phyloP scores from a whole-genome alignment of 2,113 vertebrate genomes.

The Nothocercus nigrocapillus region DNA sequence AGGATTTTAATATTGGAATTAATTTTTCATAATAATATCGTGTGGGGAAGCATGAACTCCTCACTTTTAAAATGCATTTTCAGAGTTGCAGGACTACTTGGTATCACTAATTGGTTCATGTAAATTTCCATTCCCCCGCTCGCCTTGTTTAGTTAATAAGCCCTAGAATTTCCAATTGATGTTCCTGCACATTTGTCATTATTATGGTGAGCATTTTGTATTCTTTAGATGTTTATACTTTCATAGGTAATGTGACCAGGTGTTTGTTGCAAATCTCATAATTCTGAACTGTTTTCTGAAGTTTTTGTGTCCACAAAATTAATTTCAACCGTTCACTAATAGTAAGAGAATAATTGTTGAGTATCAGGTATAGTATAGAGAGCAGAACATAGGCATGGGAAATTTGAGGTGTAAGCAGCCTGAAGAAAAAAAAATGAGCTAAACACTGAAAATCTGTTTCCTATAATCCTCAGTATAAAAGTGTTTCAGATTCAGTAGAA shows the following conservation, averaged over 20 bases:
- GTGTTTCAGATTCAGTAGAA: neutral
- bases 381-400: neutral
- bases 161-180: slow-evolving; percentile 67
- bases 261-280: slow-evolving; percentile 38
- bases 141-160: slow-evolving; percentile 72
- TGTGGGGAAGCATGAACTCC: slow-evolving; percentile 70
- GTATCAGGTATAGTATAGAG: neutral
- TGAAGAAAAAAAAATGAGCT: neutral
- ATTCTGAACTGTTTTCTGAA: slow-evolving; percentile 57
- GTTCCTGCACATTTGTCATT: slow-evolving; percentile 61
- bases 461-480: neutral
- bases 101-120: slow-evolving; percentile 74
- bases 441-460: neutral
- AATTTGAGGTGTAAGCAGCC: neutral
- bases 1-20: slow-evolving; percentile 71
- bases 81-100: slow-evolving; percentile 65
- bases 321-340: slow-evolving; percentile 56
- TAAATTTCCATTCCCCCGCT: slow-evolving; percentile 66
- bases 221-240: slow-evolving; percentile 72
- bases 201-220: slow-evolving; percentile 64
- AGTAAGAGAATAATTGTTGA: slow-evolving; percentile 40
- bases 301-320: slow-evolving; percentile 60
- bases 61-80: slow-evolving; percentile 69
- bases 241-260: slow-evolving; percentile 64
- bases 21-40: slow-evolving; percentile 66